phyloP scores from a whole-genome alignment of 2,113 vertebrate genomes.

The Mormyrus iriodes region DNA sequence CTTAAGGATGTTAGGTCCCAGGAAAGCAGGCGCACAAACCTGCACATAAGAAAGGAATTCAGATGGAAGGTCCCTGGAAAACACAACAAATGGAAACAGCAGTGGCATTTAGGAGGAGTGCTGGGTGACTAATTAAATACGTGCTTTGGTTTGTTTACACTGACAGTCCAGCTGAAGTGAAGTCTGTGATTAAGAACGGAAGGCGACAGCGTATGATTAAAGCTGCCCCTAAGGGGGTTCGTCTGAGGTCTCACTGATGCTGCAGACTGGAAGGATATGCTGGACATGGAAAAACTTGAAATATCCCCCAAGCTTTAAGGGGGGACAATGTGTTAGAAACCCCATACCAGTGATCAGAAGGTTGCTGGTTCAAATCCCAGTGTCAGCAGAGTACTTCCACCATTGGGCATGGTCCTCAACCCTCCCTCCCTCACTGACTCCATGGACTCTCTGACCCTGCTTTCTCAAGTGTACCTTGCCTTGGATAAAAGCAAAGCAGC shows the following conservation, averaged over 20 bases:
- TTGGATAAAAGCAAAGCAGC: not conserved
- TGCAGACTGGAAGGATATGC: not conserved
- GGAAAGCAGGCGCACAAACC: slow-evolving; percentile 21
- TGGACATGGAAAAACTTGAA: not conserved
- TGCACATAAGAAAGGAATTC: not conserved
- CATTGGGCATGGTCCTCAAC: not conserved
- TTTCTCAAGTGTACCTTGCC: not conserved
- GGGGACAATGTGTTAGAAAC: not conserved
- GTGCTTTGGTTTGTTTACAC: not conserved
- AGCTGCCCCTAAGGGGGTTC: not conserved
- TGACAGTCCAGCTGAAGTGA: not conserved
- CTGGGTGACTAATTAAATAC: not conserved
- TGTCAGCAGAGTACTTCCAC: not conserved
- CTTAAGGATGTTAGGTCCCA: not conserved
- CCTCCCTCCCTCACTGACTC: not conserved
- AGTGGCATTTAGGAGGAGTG: not conserved
- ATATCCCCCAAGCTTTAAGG: not conserved
- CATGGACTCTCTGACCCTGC: not conserved
- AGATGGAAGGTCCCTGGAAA: not conserved
- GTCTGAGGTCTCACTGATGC: not conserved
- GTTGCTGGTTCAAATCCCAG: not conserved
- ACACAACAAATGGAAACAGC: not conserved
- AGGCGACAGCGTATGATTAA: not conserved
- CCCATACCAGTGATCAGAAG: not conserved
- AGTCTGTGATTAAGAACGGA: not conserved